A percentile compares a stretch with the other conserved stretches of the same genome.
Conservation (phyloP, 2,797 vertebrate genomes). For the Rhinella marina region DNA sequence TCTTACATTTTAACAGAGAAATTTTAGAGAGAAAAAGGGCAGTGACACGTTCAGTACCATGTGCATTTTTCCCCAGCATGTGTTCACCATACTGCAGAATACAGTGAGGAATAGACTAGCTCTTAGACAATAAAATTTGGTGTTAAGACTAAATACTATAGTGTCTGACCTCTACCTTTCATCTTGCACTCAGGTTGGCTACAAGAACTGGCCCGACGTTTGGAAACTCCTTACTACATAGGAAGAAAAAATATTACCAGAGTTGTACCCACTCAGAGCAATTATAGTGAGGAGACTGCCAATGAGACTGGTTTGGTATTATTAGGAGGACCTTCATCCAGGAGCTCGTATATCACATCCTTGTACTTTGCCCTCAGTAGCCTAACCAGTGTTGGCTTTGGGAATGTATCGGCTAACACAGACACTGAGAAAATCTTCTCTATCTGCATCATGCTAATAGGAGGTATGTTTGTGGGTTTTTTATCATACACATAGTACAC, state of each 20-base stretch:
- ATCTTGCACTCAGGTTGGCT: slow-evolving; percentile 78
- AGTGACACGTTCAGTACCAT: background rate
- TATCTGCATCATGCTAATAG: slow-evolving; percentile 90
- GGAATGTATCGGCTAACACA: slow-evolving; percentile 90
- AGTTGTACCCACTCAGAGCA: slow-evolving; percentile 32
- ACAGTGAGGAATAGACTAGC: background rate
- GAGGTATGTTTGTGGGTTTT: slow-evolving; percentile 73
- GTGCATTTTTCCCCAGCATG: background rate
- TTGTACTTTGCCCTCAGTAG: slow-evolving; percentile 93
- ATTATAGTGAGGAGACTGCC: slow-evolving; percentile 62
- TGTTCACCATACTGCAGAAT: background rate
- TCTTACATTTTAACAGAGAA: too few species aligned
- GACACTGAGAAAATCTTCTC: slow-evolving; percentile 94
- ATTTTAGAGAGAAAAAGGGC: too few species aligned
- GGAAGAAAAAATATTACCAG: slow-evolving; percentile 67
- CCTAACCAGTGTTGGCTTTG: slow-evolving; percentile 90
- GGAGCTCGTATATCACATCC: slow-evolving; percentile 89
- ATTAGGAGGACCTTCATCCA: slow-evolving; percentile 83
- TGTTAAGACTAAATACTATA: background rate
- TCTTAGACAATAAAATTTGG: background rate
- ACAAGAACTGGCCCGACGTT: slow-evolving; percentile 80
- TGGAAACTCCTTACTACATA: slow-evolving; percentile 81
- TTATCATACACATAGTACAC: background rate
- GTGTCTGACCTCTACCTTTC: background rate
- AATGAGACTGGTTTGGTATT: slow-evolving; percentile 73